Base-by-base conservation (phyloP, 2,797 vertebrate genomes). In the Labroides dimidiatus region DNA sequence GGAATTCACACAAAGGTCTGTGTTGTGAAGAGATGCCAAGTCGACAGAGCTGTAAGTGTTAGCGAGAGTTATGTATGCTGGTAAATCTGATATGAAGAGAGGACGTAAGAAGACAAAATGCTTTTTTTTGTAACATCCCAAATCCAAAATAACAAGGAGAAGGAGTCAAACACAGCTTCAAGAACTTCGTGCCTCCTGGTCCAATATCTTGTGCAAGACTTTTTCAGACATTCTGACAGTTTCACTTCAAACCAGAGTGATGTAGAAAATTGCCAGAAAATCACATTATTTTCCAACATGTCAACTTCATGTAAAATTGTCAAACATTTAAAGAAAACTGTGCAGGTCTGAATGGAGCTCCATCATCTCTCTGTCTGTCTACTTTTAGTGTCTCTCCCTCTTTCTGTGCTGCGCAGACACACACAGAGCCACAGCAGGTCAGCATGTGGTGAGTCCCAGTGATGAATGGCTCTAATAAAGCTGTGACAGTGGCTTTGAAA, bases 401-500 rank as follows among this genome's bases (percentile, higher is more conserved):
- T 36, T 11, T 37, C 17, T 19, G 23, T 61, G 16, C 41, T 8
- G 59, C 59, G 39, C 44, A 54, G 33, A 72, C 54, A 43, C 45
- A 53, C 37, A 65, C 43, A 70, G 6, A 53, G 4, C 15, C 51
- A 77, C 60, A 44, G 13, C 47, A 47, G 56, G 64, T 73, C 64
- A 65, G 72, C 42, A 47, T 68, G 60, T 48, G 33, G 44, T 42
- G 57, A 52, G 44, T 73, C 55, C 48, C 15, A 39, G 69, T 88
- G 85, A 88, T 87, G 69, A 85, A 90, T 87, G 23, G 77, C 30
- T 84, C 78, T 81, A 84, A 88, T 90, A 90, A 90, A 82, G 57
- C 52, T 57, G 62, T 80, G 68, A 69, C 76, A 78, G 64, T 48
- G 65, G 77, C 59, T 75, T 69, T 55, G 55, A 72, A 82, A 65